Percentiles rank a stretch among this genome's conserved stretches.
phyloP scores from a whole-genome alignment of 2,888 invertebrate species.

The Alloplasta piceator region DNA sequence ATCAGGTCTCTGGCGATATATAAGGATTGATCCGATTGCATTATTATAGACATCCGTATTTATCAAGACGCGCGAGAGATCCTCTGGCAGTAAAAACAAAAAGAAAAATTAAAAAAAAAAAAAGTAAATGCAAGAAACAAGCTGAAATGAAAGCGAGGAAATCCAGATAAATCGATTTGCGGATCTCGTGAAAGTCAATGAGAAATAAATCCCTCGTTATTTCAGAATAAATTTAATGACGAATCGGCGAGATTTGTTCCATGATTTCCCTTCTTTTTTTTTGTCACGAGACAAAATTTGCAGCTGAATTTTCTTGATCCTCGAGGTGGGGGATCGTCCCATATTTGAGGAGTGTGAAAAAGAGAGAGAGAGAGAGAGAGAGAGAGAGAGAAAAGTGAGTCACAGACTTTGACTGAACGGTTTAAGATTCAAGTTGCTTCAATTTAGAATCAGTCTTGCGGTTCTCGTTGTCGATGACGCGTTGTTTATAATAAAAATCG shows the following conservation, averaged over 20 bases:
- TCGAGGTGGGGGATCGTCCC: constrained; percentile 26
- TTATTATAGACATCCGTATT: constrained; percentile 50
- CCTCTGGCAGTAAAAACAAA: neutral
- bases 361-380: constrained; percentile 23
- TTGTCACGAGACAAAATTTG: neutral
- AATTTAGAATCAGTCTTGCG: constrained; percentile 53
- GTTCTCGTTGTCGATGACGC: constrained; percentile 47
- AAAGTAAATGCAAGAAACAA: constrained; percentile 1
- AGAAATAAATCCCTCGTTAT: constrained; percentile 8
- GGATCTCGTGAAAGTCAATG: constrained; percentile 9
- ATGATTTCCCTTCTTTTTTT: neutral
- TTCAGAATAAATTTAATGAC: constrained; percentile 1
- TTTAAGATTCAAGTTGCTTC: constrained; percentile 35
- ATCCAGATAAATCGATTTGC: constrained; percentile 27
- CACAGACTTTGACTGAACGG: constrained; percentile 58
- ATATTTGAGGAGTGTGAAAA: constrained; percentile 10
- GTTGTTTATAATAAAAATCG: constrained; percentile 15
- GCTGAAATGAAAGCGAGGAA: constrained; percentile 26
- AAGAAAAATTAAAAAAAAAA: constrained; percentile 3
- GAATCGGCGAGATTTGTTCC: neutral
- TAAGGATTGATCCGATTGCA: constrained; percentile 49
- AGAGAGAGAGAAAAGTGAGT: constrained; percentile 55
- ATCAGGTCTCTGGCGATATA: constrained; percentile 14
- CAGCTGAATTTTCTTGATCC: constrained; percentile 13
- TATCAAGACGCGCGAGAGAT: constrained; percentile 26